phyloP scores from a whole-genome alignment of 2,888 invertebrate genomes.

The Coremacera marginata region DNA sequence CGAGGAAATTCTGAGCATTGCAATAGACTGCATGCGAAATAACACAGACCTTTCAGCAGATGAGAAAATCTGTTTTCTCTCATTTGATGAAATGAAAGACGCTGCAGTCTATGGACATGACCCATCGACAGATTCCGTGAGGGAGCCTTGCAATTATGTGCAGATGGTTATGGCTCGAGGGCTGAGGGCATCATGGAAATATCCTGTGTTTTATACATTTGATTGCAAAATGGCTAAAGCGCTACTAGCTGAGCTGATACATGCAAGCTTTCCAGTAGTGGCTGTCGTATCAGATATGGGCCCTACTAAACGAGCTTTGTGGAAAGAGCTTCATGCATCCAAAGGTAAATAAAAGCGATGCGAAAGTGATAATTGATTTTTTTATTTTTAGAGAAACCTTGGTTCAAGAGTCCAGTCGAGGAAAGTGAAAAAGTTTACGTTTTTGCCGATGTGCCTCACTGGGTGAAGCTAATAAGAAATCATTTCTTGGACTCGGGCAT shows the following conservation, averaged over 20 bases:
- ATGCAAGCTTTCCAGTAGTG: not conserved
- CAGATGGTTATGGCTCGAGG: not conserved
- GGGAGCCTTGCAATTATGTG: no score
- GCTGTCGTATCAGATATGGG: not conserved
- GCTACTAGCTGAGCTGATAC: not conserved
- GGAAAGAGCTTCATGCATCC: not conserved
- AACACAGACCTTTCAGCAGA: no score
- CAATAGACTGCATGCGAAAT: no score
- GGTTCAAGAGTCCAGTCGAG: not conserved
- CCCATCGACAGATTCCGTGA: no score
- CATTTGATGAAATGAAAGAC: no score
- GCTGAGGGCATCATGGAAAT: not conserved
- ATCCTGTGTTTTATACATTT: conserved; percentile 3
- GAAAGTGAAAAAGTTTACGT: not conserved
- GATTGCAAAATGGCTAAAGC: not conserved
- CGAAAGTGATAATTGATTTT: not conserved
- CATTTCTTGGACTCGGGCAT: not conserved
- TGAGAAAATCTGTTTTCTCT: no score
- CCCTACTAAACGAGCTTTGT: no score
- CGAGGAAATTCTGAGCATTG: no score
- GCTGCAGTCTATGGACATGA: no score
- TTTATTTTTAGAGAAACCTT: not conserved
- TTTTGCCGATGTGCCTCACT: not conserved
- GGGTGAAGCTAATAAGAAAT: not conserved
- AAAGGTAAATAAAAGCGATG: not conserved